Conservation (phyloP, 2,888 invertebrate species). For the Linnaemya vulpina region DNA sequence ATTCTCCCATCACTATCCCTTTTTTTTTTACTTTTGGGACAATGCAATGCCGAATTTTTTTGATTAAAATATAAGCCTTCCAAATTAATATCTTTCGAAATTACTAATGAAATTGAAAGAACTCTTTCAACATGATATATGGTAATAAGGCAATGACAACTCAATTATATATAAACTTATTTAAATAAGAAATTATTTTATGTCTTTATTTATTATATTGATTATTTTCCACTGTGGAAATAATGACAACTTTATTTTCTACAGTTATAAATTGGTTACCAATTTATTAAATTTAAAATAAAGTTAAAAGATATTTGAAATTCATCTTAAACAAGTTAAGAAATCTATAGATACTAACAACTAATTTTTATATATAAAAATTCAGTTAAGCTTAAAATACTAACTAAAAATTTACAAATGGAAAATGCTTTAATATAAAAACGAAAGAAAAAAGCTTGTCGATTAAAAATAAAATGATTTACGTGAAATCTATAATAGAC, state of each 20-base stretch:
- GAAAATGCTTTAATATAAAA: slow-evolving; percentile 26
- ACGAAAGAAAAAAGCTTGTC: slow-evolving; percentile 50
- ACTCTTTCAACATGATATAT: too few relatives aligned
- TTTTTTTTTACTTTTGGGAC: too few relatives aligned
- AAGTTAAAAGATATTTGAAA: slow-evolving; percentile 42
- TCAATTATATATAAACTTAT: not conserved
- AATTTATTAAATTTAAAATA: slow-evolving; percentile 48
- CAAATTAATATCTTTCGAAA: too few relatives aligned
- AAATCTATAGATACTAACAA: slow-evolving; percentile 13
- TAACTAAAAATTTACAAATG: slow-evolving; percentile 63
- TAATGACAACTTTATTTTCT: slow-evolving; percentile 23
- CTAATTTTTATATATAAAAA: slow-evolving; percentile 40
- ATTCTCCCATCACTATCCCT: too few relatives aligned
- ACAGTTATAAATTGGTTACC: slow-evolving; percentile 44
- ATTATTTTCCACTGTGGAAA: slow-evolving; percentile 25
- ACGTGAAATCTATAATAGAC: slow-evolving; percentile 40
- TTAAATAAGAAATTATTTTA: slow-evolving; percentile 62
- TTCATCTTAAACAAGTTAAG: slow-evolving; percentile 29
- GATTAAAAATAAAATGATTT: slow-evolving; percentile 29
- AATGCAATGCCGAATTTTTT: too few relatives aligned
- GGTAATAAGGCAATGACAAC: not conserved
- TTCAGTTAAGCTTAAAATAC: slow-evolving; percentile 57
- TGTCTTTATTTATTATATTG: slow-evolving; percentile 65
- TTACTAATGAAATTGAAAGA: too few relatives aligned
- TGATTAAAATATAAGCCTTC: too few relatives aligned